phyloP scores from a whole-genome alignment of 1,140 invertebrate species.

The Cardiocondyla obscurior region DNA sequence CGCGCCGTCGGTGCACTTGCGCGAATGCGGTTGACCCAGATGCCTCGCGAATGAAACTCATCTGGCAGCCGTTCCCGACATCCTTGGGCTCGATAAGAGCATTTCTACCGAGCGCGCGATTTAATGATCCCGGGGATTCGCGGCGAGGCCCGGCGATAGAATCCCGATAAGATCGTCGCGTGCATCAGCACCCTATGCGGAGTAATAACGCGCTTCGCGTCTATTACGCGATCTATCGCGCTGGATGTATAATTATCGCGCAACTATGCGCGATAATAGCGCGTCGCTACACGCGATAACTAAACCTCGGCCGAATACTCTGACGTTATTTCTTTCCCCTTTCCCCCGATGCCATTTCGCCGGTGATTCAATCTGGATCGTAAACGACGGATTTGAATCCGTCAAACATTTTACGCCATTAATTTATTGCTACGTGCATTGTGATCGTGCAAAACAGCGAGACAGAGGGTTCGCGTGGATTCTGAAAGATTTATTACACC shows the following conservation, averaged over 20 bases:
- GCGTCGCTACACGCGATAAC: background rate
- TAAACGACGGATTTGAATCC: background rate
- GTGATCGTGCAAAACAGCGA: background rate
- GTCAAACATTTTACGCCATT: background rate
- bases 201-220: background rate
- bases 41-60: constrained; percentile 73
- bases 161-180: constrained; percentile 18
- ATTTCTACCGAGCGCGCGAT: constrained; percentile 48
- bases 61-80: constrained; percentile 69
- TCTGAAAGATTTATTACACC: background rate
- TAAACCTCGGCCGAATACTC: background rate
- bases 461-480: background rate
- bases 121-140: constrained; percentile 1
- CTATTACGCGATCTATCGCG: background rate
- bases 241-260: background rate
- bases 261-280: background rate
- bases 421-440: background rate
- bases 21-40: constrained; percentile 70
- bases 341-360: no score
- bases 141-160: constrained; percentile 20
- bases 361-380: background rate
- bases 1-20: constrained; percentile 65
- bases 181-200: background rate
- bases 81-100: constrained; percentile 69
- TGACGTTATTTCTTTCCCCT: no score